Evolutionary conservation across 2,113 vertebrate species (phyloP).

Genomic region (Clarias batrachus): DNA sequence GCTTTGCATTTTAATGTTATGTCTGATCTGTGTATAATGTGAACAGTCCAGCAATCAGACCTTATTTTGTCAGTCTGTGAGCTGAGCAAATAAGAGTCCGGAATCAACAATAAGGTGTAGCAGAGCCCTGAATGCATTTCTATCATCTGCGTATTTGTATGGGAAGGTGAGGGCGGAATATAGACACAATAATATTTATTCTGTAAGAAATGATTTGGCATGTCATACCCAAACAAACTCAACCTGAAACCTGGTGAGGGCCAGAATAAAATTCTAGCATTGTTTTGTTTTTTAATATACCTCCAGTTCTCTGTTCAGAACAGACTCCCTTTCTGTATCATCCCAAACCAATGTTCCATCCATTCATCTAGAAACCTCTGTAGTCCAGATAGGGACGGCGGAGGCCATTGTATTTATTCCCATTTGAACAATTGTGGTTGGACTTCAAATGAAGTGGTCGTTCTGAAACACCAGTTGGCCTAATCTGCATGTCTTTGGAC

Average conservation of each 20-base stretch:
- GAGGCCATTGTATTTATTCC: too few species aligned
- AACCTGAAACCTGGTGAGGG: not conserved
- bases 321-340: not conserved
- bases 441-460: too few species aligned
- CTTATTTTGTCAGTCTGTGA: conserved; percentile 12
- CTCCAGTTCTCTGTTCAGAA: not conserved
- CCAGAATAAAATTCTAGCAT: not conserved
- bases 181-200: conserved; percentile 12
- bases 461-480: too few species aligned
- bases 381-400: too few species aligned
- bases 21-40: not conserved
- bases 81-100: not conserved
- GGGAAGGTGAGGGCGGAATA: not conserved
- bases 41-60: not conserved
- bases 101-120: not conserved
- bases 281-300: not conserved
- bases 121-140: not conserved
- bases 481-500: too few species aligned
- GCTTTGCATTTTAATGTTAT: too few species aligned
- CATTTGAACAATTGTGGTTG: too few species aligned
- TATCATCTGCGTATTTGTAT: not conserved
- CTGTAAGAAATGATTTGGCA: not conserved
- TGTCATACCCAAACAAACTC: not conserved
- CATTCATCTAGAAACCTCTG: too few species aligned
- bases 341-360: not conserved